phyloP scores from a whole-genome alignment of 2,888 invertebrate genomes.

The Tetragonula carbonaria region DNA sequence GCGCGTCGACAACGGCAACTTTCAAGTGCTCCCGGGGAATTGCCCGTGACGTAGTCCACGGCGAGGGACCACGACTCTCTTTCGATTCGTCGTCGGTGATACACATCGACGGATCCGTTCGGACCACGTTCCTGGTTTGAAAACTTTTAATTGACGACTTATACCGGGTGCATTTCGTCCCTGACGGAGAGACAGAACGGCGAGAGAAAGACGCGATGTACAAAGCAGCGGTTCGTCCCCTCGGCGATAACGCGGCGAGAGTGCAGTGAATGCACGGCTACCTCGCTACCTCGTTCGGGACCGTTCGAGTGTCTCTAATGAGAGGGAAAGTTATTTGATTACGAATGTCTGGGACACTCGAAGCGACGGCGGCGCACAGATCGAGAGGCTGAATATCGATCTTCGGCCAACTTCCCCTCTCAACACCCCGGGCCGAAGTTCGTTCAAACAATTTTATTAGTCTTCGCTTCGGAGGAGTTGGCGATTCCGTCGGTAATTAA shows the following conservation, averaged over 20 bases:
- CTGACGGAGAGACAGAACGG: background rate
- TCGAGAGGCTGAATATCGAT: conserved; percentile 21
- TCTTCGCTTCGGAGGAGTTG: background rate
- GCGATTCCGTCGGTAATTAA: background rate
- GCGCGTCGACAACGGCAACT: conserved; percentile 37
- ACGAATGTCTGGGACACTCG: conserved; percentile 38
- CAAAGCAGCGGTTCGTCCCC: background rate
- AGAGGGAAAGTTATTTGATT: conserved; percentile 51
- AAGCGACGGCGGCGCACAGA: conserved; percentile 10
- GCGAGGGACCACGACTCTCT: background rate
- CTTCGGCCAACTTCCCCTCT: background rate
- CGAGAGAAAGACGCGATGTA: background rate
- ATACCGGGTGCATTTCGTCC: background rate
- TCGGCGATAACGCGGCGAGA: background rate
- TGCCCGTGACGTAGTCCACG: background rate
- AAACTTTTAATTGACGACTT: conserved; percentile 50
- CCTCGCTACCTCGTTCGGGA: conserved; percentile 20
- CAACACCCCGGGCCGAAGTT: background rate
- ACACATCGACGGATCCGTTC: no score
- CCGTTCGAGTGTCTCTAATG: conserved; percentile 43
- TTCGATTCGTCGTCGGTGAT: conserved; percentile 6
- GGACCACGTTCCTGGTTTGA: no score
- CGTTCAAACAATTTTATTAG: conserved; percentile 10
- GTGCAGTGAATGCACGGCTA: conserved; percentile 31
- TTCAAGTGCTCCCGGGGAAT: conserved; percentile 39